Base-by-base conservation (phyloP, 2,797 vertebrate species). In the Crotalus adamanteus region DNA sequence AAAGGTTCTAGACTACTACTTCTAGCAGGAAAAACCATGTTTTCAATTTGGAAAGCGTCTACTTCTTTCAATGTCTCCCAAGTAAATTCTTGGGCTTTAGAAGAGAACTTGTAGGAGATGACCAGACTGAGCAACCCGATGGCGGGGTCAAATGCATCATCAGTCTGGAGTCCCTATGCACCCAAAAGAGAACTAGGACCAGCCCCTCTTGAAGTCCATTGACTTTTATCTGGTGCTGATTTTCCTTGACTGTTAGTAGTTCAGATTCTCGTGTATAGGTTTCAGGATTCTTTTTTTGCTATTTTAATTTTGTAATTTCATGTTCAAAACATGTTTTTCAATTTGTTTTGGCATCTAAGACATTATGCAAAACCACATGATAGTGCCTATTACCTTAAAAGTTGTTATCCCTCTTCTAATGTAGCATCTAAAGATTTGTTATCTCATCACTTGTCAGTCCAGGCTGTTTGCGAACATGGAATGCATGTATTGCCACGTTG, bases 51-150 rank as follows among this genome's bases (percentile, higher is more conserved):
- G 37, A 83, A 83, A 83, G 20, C 73, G 12, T 42, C 8, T 83
- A 47, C 20, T 47, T 25, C 37, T 20, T 42, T 3, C 20, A 83
- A 20, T 59, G 37, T 42, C 3, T 42, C 73, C 37, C 20, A 22
- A 22, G 20, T 42, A 47, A 47, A 83, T 42, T 83, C 73, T 20
- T 47, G 73, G 37, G 73, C 73, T 78, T 78, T 78, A 78, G 37
- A 78, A 78, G 73, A 42, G 73, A 78, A 78, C 37, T 78, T 78
- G 37, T 47, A 83, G 37, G 28, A 69, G 65, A 73, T 73, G 14
- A 37, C 6, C n/a, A 37, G n/a, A 14, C 14, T 73, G n/a, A 73
- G 2, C 1, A 73, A 6, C 1, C 16, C 0, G 1, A 73, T 14
- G 14, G n/a, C 31, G 14, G 14, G n/a, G 65, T 37, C 65, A 69